Conservation (phyloP, 2,797 vertebrate genomes). For the Prunella strophiata region DNA sequence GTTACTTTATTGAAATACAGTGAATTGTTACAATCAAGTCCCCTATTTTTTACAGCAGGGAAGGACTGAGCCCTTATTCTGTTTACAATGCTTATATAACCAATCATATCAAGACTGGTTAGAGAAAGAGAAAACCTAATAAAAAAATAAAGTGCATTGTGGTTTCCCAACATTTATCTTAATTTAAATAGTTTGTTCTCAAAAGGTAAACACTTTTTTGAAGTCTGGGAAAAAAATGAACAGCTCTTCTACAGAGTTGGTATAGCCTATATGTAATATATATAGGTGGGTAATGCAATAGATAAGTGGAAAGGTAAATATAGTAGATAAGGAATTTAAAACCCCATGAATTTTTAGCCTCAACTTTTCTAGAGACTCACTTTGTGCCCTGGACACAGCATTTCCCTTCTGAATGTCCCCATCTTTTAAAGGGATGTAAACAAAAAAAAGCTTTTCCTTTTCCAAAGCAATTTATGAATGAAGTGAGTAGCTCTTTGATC, state of each 20-base stretch:
- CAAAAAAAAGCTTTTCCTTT: background rate
- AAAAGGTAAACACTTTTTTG: background rate
- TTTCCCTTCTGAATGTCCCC: background rate
- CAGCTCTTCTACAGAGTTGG: background rate
- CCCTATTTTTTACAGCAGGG: background rate
- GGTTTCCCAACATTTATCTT: background rate
- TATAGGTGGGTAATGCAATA: background rate
- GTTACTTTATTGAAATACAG: background rate
- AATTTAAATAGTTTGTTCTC: background rate
- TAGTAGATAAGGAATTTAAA: background rate
- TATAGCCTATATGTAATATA: background rate
- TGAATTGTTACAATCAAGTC: background rate
- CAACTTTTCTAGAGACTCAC: background rate
- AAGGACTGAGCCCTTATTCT: background rate
- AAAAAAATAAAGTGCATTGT: background rate
- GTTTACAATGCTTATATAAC: constrained; percentile 7
- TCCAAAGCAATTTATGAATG: constrained; percentile 28
- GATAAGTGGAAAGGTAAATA: background rate
- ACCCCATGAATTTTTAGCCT: background rate
- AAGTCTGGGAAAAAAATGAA: background rate
- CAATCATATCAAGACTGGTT: background rate
- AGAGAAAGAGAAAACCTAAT: constrained; percentile 1
- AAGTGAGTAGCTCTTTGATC: background rate
- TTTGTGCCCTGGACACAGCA: background rate
- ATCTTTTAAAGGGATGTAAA: background rate